A percentile compares a stretch with the other conserved stretches of the same genome.
Conservation (phyloP, 2,888 invertebrate genomes). For the Maniola hyperantus region DNA sequence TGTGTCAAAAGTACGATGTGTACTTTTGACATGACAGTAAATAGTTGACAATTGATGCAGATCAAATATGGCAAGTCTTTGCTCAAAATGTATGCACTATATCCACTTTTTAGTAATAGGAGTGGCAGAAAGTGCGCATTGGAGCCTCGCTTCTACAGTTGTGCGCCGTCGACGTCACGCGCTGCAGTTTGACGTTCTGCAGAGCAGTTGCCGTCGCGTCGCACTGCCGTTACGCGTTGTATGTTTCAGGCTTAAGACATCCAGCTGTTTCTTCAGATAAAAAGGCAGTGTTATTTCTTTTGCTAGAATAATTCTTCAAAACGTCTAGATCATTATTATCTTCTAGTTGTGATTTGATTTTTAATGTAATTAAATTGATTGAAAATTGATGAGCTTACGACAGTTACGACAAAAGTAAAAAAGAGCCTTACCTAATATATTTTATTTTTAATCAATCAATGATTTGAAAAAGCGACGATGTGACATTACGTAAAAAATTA, state of each 20-base stretch:
- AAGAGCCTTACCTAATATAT: slow-evolving; percentile 17
- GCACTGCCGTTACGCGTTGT: too few species aligned
- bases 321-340: slow-evolving; percentile 31
- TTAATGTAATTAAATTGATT: slow-evolving; percentile 28
- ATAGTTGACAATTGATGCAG: too few species aligned
- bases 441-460: slow-evolving; percentile 17
- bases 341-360: slow-evolving; percentile 29
- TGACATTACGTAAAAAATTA: slow-evolving; percentile 11
- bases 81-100: too few species aligned
- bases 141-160: too few species aligned
- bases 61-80: too few species aligned
- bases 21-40: too few species aligned
- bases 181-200: too few species aligned
- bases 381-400: slow-evolving; percentile 34
- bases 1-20: too few species aligned
- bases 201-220: too few species aligned
- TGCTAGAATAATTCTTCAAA: slow-evolving; percentile 23
- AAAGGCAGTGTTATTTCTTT: slow-evolving; percentile 25
- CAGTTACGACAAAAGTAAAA: slow-evolving; percentile 32
- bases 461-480: slow-evolving; percentile 22
- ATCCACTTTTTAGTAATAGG: too few species aligned
- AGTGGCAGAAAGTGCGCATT: too few species aligned
- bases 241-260: slow-evolving; percentile 2
- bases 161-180: too few species aligned
- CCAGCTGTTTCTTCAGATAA: not conserved